phyloP scores from a whole-genome alignment of 1,140 invertebrate species.

The Calosoma granatense region DNA sequence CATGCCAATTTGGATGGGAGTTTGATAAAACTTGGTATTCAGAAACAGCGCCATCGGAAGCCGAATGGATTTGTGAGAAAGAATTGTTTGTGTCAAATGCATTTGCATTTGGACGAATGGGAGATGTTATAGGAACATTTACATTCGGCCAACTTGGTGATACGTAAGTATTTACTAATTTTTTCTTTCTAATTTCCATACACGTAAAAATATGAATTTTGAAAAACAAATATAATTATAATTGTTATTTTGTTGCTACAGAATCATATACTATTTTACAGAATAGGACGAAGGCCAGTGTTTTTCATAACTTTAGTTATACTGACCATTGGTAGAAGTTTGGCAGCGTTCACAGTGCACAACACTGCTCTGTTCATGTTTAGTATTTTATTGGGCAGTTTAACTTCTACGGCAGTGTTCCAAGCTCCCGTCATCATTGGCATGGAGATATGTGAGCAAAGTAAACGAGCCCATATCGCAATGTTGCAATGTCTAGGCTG shows the following conservation, averaged over 20 bases:
- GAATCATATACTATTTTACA: no score
- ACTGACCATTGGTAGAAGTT: slow-evolving; percentile 33
- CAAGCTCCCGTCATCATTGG: slow-evolving; percentile 40
- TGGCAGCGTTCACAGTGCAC: slow-evolving; percentile 33
- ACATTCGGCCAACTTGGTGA: slow-evolving; percentile 43
- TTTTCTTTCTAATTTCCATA: no score
- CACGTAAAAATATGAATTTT: no score
- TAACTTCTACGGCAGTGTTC: slow-evolving; percentile 38
- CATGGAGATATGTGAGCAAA: slow-evolving; percentile 33
- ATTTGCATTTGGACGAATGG: slow-evolving; percentile 38
- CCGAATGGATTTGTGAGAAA: slow-evolving; percentile 46
- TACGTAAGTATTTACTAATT: slow-evolving; percentile 38
- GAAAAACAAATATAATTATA: slow-evolving; percentile 26
- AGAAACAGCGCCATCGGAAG: slow-evolving; percentile 35
- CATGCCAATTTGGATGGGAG: slow-evolving; percentile 40
- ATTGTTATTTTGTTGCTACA: slow-evolving; percentile 14
- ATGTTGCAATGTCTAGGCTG: slow-evolving; percentile 38
- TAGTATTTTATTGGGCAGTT: slow-evolving; percentile 33
- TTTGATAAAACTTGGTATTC: slow-evolving; percentile 42
- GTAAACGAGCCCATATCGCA: slow-evolving; percentile 35
- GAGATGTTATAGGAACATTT: slow-evolving; percentile 41
- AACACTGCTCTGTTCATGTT: slow-evolving; percentile 37
- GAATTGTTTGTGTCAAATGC: slow-evolving; percentile 39
- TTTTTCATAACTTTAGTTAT: slow-evolving; percentile 36
- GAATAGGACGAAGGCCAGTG: slow-evolving; percentile 39